phyloP scores from a whole-genome alignment of 2,113 vertebrate genomes.

The Sylvia atricapilla region DNA sequence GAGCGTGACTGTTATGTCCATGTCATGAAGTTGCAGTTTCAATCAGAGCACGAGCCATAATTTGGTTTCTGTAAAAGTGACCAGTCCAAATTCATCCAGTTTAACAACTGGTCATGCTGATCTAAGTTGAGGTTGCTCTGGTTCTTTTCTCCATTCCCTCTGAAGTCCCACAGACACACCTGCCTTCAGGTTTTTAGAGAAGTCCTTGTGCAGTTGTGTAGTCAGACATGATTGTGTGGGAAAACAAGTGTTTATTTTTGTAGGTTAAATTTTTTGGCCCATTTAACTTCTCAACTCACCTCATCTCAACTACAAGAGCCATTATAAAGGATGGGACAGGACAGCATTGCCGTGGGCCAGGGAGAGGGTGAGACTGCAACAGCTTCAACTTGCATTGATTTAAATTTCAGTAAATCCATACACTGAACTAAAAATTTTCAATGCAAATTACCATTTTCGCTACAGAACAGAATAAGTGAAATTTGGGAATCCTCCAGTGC shows the following conservation, averaged over 20 bases:
- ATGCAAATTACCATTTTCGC: not conserved
- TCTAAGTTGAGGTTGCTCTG: not conserved
- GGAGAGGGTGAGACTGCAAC: not conserved
- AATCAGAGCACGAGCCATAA: not conserved
- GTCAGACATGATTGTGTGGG: not conserved
- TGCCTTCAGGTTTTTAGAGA: not conserved
- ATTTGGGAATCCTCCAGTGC: not conserved
- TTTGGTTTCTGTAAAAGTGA: not conserved
- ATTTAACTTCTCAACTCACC: not conserved
- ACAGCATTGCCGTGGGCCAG: not conserved
- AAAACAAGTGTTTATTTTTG: not conserved
- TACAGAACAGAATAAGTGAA: not conserved
- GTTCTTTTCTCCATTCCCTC: not conserved
- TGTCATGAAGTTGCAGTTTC: not conserved
- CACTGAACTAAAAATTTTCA: not conserved
- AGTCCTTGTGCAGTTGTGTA: not conserved
- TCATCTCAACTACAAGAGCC: not conserved
- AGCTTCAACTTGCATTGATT: not conserved
- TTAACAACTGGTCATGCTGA: not conserved
- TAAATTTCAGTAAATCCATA: not conserved
- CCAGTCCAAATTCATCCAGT: not conserved
- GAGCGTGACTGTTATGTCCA: not conserved
- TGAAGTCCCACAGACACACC: not conserved
- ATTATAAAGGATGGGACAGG: not conserved
- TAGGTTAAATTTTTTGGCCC: not conserved